A percentile compares a stretch with the other conserved stretches of the same genome.
phyloP scores from a whole-genome alignment of 2,797 vertebrate species.

The Acanthurus lineatus region DNA sequence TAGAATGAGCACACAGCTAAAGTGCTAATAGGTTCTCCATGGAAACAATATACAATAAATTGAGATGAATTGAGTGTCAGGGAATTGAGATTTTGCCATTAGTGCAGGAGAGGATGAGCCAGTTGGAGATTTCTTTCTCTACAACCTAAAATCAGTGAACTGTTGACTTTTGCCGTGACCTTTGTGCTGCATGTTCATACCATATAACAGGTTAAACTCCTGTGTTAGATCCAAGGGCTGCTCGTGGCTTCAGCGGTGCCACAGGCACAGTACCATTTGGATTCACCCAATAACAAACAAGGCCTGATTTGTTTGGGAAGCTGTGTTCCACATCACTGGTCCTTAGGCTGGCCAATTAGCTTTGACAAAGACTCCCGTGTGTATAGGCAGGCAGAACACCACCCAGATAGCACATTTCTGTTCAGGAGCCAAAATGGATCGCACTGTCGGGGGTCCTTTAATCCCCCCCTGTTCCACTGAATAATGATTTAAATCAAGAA shows the following conservation, averaged over 20 bases:
- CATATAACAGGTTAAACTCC: slow-evolving; percentile 65
- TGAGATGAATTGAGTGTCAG: slow-evolving; percentile 71
- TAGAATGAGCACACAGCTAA: slow-evolving; percentile 40
- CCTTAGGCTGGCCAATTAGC: slow-evolving; percentile 82
- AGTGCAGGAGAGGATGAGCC: slow-evolving; percentile 34
- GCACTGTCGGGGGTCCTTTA: slow-evolving; percentile 56
- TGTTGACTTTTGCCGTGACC: slow-evolving; percentile 19
- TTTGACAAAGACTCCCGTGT: slow-evolving; percentile 82
- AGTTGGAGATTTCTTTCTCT: slow-evolving; percentile 15
- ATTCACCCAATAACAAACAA: slow-evolving; percentile 72
- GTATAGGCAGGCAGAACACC: slow-evolving; percentile 63
- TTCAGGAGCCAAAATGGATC: slow-evolving; percentile 73
- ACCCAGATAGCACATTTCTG: slow-evolving; percentile 69
- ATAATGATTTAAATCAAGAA: slow-evolving; percentile 67
- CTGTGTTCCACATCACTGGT: slow-evolving; percentile 76
- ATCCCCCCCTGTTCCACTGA: slow-evolving; percentile 54
- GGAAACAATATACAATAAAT: slow-evolving; percentile 70
- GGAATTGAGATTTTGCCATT: slow-evolving; percentile 61
- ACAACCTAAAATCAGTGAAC: slow-evolving; percentile 42
- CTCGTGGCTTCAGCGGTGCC: slow-evolving; percentile 22
- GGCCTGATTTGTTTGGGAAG: slow-evolving; percentile 67
- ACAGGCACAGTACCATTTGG: slow-evolving; percentile 47
- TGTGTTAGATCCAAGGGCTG: slow-evolving; percentile 27
- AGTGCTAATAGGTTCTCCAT: slow-evolving; percentile 67
- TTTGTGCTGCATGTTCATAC: slow-evolving; percentile 10